These are phyloP conservation scores for Heliothis peltigera DNA, from an alignment of 2,888 invertebrate species.

Conservation along the genomic window DNA sequence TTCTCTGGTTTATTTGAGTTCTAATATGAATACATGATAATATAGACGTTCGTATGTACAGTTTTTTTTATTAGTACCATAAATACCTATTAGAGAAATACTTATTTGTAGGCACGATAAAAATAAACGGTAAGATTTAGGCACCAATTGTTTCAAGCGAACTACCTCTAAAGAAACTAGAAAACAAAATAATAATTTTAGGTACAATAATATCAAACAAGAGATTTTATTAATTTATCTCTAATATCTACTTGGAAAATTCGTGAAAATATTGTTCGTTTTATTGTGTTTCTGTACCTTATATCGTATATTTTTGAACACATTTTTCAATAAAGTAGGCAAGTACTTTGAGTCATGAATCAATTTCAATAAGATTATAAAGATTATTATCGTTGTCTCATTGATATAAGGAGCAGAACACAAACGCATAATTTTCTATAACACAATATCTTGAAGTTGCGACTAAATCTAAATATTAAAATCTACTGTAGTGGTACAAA, in stretches of 20 bases:
- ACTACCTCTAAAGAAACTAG: slow-evolving; percentile 73
- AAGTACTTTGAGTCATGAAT: not conserved
- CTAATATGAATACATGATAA: slow-evolving; percentile 26
- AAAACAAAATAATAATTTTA: slow-evolving; percentile 53
- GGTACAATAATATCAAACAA: slow-evolving; percentile 60
- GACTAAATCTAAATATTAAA: slow-evolving; percentile 71
- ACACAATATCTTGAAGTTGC: slow-evolving; percentile 69
- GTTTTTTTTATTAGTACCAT: slow-evolving; percentile 58
- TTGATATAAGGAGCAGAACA: slow-evolving; percentile 60
- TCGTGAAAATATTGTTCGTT: slow-evolving; percentile 58
- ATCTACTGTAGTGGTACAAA: slow-evolving; percentile 70
- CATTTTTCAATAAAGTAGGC: slow-evolving; percentile 15
- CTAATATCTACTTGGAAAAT: slow-evolving; percentile 56
- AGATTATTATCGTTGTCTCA: slow-evolving; percentile 8
- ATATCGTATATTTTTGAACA: slow-evolving; percentile 51
- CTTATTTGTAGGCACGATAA: slow-evolving; percentile 54
- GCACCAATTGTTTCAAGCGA: slow-evolving; percentile 81
- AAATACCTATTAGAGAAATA: slow-evolving; percentile 50
- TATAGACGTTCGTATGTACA: slow-evolving; percentile 64
- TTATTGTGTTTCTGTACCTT: slow-evolving; percentile 63
- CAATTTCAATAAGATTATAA: not conserved
- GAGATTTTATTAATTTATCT: slow-evolving; percentile 48
- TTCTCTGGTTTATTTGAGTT: slow-evolving; percentile 29
- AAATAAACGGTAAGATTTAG: slow-evolving; percentile 74
- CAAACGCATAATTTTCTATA: slow-evolving; percentile 65